Conservation (phyloP, 2,113 vertebrate species). For the Alligator mississippiensis region DNA sequence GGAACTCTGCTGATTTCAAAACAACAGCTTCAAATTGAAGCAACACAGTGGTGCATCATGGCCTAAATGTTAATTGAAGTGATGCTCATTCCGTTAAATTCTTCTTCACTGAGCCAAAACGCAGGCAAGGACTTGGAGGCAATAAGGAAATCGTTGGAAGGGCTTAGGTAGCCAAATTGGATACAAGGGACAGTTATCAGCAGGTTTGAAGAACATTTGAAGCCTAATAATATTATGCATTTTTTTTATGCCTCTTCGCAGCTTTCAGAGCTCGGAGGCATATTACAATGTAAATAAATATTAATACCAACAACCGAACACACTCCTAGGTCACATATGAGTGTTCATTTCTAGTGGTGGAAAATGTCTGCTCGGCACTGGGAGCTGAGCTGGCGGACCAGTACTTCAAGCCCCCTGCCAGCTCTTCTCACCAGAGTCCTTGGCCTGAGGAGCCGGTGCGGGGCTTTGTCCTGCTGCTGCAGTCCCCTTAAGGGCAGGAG, state of each 20-base stretch:
- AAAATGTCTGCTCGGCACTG: too few species aligned
- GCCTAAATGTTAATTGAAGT: constrained; percentile 47
- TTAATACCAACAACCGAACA: not conserved
- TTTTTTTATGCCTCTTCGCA: constrained; percentile 62
- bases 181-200: constrained; percentile 4
- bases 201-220: not conserved
- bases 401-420: too few species aligned
- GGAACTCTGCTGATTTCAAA: not conserved
- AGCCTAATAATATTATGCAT: not conserved
- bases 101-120: constrained; percentile 11
- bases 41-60: not conserved
- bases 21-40: constrained; percentile 5
- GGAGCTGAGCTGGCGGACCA: too few species aligned
- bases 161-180: constrained; percentile 13
- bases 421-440: too few species aligned
- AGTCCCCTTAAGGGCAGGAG: too few species aligned
- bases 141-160: not conserved
- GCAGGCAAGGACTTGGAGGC: not conserved
- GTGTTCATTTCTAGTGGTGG: too few species aligned
- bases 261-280: not conserved
- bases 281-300: not conserved
- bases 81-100: constrained; percentile 26
- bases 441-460: too few species aligned
- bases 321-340: too few species aligned
- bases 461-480: too few species aligned